These are phyloP conservation scores for Osedax fenrisi DNA, from an alignment of 2,888 invertebrate species.

Conservation along the genomic window DNA sequence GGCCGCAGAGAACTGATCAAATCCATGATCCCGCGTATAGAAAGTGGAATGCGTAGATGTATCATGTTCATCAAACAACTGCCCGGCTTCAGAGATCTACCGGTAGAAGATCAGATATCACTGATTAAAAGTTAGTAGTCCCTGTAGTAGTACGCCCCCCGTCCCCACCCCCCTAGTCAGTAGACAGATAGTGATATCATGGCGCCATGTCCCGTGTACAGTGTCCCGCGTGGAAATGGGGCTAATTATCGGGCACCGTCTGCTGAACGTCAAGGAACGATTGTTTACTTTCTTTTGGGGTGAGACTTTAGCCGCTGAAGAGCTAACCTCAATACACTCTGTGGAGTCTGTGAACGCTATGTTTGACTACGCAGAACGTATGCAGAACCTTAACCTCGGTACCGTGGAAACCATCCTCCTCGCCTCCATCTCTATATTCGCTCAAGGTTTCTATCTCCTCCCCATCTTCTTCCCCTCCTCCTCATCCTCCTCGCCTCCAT, in stretches of 20 bases:
- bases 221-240: constrained; percentile 44
- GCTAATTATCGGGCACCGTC: constrained; percentile 41
- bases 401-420: constrained; percentile 17
- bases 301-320: constrained; percentile 35
- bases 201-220: too few species aligned
- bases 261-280: constrained; percentile 39
- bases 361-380: constrained; percentile 28
- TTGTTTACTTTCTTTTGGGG: constrained; percentile 37
- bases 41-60: constrained; percentile 41
- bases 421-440: constrained; percentile 14
- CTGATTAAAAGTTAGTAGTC: constrained; percentile 42
- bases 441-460: too few species aligned
- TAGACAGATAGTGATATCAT: too few species aligned
- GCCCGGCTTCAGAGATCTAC: constrained; percentile 44
- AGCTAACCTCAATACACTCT: constrained; percentile 33
- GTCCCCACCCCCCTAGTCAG: too few species aligned
- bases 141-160: too few species aligned
- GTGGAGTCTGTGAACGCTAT: constrained; percentile 27
- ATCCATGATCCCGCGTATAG: constrained; percentile 40
- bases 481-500: constrained; percentile 11
- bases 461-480: too few species aligned
- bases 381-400: constrained; percentile 16
- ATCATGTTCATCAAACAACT: constrained; percentile 45
- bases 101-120: constrained; percentile 44
- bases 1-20: constrained; percentile 40